Percentiles rank a stretch among this genome's conserved stretches.
Conservation (phyloP, 2,888 invertebrate species). For the Mythimna pallens region DNA sequence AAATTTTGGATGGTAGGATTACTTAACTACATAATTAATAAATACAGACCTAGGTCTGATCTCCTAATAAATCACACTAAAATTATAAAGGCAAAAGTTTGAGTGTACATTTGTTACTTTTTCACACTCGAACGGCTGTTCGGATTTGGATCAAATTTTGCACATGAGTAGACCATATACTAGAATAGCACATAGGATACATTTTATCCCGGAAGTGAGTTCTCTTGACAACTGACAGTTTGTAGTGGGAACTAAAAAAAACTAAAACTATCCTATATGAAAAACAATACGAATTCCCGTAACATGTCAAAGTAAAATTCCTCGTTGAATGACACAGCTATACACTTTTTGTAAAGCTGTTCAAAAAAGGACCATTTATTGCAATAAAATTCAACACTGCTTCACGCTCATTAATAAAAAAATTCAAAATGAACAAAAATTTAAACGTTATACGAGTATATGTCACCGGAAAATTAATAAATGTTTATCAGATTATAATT, state of each 20-base stretch:
- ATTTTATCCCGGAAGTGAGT: no score
- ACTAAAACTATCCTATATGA: not conserved
- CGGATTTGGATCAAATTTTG: no score
- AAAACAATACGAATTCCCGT: not conserved
- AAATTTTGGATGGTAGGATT: constrained; percentile 3
- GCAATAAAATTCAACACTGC: not conserved
- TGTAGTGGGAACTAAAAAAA: not conserved
- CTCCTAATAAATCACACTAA: not conserved
- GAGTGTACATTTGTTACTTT: no score
- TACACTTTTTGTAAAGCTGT: not conserved
- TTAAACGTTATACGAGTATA: no score
- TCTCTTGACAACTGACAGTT: no score
- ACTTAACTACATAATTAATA: not conserved
- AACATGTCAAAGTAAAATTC: not conserved
- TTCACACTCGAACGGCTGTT: no score
- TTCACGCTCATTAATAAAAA: not conserved
- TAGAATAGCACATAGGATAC: no score
- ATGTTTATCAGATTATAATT: no score
- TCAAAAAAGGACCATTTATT: not conserved
- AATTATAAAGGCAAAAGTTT: no score
- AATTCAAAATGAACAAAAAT: no score
- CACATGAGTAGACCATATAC: not conserved
- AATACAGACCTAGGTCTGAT: not conserved
- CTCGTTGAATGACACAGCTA: not conserved
- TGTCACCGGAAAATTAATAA: no score